Conservation (phyloP, 2,888 invertebrate species). For the Baccha elongata region DNA sequence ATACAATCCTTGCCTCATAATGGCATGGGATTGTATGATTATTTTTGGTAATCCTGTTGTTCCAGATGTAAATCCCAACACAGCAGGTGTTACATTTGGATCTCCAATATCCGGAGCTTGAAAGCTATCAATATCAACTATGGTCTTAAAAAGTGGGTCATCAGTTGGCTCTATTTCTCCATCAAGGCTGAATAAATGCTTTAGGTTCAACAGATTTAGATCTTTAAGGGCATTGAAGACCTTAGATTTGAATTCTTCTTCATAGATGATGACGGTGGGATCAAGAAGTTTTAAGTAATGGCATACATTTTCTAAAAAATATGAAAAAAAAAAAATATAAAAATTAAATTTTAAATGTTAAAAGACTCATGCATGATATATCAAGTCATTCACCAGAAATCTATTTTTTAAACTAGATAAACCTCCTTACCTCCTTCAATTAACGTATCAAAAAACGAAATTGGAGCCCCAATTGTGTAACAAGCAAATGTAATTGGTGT, state of each 20-base stretch:
- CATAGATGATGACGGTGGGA: conserved; percentile 59
- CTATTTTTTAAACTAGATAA: no score
- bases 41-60: no score
- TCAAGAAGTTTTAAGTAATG: conserved; percentile 38
- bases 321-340: background rate
- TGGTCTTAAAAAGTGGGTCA: background rate
- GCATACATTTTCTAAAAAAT: background rate
- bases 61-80: conserved; percentile 64
- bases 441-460: conserved; percentile 72
- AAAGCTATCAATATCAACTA: conserved; percentile 11
- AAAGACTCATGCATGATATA: no score
- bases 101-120: conserved; percentile 31
- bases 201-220: background rate
- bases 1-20: conserved; percentile 1
- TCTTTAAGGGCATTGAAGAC: conserved; percentile 13
- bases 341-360: background rate
- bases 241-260: conserved; percentile 31
- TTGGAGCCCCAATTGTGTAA: conserved; percentile 63
- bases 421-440: conserved; percentile 61
- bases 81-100: conserved; percentile 31
- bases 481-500: no score
- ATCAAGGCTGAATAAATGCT: background rate
- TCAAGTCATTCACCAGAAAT: no score
- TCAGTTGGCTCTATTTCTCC: background rate
- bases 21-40: conserved; percentile 52